Conservation (phyloP, 2,113 vertebrate genomes). For the Saguinus midas region DNA sequence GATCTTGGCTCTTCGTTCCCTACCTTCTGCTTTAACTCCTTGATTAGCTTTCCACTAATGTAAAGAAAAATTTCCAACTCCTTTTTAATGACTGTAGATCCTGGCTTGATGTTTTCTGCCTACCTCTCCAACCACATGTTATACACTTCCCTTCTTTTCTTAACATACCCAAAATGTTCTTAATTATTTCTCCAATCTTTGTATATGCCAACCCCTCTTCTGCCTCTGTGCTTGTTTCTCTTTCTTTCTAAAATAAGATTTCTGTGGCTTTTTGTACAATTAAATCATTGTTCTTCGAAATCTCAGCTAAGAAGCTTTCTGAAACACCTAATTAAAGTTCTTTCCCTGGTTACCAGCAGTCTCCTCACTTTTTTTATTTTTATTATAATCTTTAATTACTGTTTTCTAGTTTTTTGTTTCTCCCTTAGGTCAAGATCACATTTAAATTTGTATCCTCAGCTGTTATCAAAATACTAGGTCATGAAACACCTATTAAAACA, state of each 20-base stretch:
- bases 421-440: not conserved
- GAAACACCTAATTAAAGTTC: not conserved
- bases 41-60: not conserved
- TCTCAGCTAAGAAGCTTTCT: not conserved
- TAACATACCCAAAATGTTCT: not conserved
- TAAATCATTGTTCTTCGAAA: not conserved
- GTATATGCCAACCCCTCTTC: not conserved
- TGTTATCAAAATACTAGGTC: not conserved
- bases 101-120: not conserved
- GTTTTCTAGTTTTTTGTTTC: not conserved
- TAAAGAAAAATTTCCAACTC: not conserved
- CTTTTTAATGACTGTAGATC: not conserved
- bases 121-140: not conserved
- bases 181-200: not conserved
- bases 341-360: not conserved
- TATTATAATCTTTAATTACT: not conserved
- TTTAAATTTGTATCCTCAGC: not conserved
- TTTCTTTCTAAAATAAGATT: not conserved
- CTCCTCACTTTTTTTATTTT: not conserved
- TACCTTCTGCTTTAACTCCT: not conserved
- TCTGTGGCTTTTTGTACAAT: not conserved
- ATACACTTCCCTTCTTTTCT: not conserved
- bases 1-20: not conserved
- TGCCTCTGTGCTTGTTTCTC: not conserved
- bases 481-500: not conserved